Base-by-base conservation (phyloP, 2,113 vertebrate genomes). In the Andinoacara biseriatus region DNA sequence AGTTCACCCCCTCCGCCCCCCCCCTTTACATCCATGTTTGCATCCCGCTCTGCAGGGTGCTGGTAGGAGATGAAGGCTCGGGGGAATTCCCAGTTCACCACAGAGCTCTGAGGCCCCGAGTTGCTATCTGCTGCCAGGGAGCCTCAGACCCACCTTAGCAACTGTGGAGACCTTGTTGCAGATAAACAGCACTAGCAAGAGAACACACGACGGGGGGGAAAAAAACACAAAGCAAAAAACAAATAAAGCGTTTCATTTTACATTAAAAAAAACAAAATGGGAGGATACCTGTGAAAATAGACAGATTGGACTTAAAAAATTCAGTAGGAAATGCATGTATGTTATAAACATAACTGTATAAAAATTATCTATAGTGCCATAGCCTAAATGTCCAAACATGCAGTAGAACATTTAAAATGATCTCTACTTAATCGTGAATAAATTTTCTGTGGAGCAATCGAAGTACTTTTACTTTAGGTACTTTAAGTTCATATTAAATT, bases 81-180 rank as follows among this genome's bases (percentile, higher is more conserved):
- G 87, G 91, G 93, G 92, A 91, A 91, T 94, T 92, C 90, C 90
- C 81, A 72, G 2, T 56, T 52, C 87, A 89, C 93, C 94, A 93
- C 81, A 81, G 58, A 84, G 76, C 84, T 78, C 89, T 85, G 88
- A 84, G 86, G 72, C 84, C 89, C 89, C 14, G 20, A 85, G 92
- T 89, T 86, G 89, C 77, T 78, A 26, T 20, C 15, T n/a, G 88
- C 85, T 86, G 87, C 89, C 80, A 89, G 72, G 87, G 79, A 81
- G 87, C 84, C 82, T 85, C 59, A 78, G 65, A 63, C 62, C 88
- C 84, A 86, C 86, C 91, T 69, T 90, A 88, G 90, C 90, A 93
- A 92, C 93, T 24, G 9, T 29, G 78, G 67, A 90, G 72, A 43
- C 63, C 84, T 54, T 57, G 86, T 54, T 85, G 58, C 82, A 72